Evolutionary conservation across 2,113 vertebrate species (phyloP).

Genomic region (Spilogale gracilis): DNA sequence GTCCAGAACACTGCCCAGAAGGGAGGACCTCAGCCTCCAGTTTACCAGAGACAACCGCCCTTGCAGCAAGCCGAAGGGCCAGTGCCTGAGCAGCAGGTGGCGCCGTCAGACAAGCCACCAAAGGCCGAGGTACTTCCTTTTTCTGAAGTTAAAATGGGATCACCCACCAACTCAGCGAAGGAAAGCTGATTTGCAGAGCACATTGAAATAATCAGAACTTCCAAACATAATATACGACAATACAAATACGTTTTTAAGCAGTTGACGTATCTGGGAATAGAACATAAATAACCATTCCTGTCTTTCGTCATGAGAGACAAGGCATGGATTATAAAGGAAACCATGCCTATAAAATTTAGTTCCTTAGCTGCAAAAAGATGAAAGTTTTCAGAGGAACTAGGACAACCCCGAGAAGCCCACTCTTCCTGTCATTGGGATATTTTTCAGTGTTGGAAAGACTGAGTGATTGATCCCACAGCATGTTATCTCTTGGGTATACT

Average conservation of each 20-base stretch:
- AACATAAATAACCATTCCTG: neutral
- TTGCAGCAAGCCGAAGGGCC: conserved; percentile 71
- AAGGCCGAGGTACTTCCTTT: conserved; percentile 57
- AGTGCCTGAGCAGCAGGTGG: conserved; percentile 56
- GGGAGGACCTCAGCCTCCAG: conserved; percentile 30
- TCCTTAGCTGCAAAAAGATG: neutral
- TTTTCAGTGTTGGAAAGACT: neutral
- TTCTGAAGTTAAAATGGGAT: neutral
- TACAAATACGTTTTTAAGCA: neutral
- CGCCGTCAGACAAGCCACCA: conserved; percentile 67
- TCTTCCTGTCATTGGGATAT: neutral
- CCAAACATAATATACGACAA: neutral
- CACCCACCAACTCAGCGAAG: neutral
- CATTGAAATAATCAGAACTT: neutral
- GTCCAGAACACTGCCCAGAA: conserved; percentile 17
- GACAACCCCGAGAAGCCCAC: neutral
- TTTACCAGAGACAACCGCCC: conserved; percentile 39
- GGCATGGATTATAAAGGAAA: neutral
- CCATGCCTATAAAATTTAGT: neutral
- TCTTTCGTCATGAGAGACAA: neutral
- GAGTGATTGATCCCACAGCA: neutral
- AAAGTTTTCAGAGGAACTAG: neutral
- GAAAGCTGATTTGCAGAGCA: neutral
- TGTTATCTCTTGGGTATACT: neutral
- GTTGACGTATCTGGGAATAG: neutral